phyloP scores from a whole-genome alignment of 2,797 vertebrate genomes.

The Gymnothorax reevesii region DNA sequence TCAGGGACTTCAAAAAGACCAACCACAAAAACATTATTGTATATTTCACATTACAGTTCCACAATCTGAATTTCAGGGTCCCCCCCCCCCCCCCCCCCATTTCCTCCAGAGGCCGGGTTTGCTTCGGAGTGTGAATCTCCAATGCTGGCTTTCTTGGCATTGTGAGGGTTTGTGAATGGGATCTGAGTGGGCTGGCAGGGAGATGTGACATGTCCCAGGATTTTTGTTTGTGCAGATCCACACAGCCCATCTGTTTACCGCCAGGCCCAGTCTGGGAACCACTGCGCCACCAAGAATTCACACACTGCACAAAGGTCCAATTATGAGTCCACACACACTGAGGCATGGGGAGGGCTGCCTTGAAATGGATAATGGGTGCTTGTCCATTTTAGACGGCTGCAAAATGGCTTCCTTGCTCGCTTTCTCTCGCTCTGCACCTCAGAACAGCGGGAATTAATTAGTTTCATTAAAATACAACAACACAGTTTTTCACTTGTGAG shows the following conservation, averaged over 20 bases:
- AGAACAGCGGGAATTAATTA: constrained; percentile 64
- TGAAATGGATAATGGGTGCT: constrained; percentile 68
- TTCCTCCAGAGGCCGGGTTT: constrained; percentile 20
- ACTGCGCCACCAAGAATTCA: constrained; percentile 71
- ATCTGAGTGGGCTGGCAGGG: constrained; percentile 71
- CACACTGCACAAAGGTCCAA: constrained; percentile 78
- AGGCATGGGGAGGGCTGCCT: constrained; percentile 49
- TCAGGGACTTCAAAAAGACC: constrained; percentile 77
- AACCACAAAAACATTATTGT: constrained; percentile 81
- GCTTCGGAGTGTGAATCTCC: neutral
- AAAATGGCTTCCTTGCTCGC: constrained; percentile 66
- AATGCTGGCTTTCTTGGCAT: constrained; percentile 47
- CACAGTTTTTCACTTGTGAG: neutral
- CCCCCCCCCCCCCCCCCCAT: no score
- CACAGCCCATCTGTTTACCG: constrained; percentile 79
- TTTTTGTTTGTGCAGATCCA: constrained; percentile 77
- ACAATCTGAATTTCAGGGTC: constrained; percentile 41
- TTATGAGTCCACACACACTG: constrained; percentile 72
- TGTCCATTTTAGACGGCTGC: constrained; percentile 70
- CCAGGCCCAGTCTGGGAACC: constrained; percentile 75
- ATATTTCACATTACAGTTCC: constrained; percentile 59
- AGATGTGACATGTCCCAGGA: constrained; percentile 71
- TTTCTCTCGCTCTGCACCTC: constrained; percentile 45
- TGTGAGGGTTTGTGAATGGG: constrained; percentile 76
- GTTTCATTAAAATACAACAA: constrained; percentile 18